These are phyloP conservation scores for Chamaea fasciata DNA, from an alignment of 2,113 vertebrate genomes.

Conservation along the genomic window DNA sequence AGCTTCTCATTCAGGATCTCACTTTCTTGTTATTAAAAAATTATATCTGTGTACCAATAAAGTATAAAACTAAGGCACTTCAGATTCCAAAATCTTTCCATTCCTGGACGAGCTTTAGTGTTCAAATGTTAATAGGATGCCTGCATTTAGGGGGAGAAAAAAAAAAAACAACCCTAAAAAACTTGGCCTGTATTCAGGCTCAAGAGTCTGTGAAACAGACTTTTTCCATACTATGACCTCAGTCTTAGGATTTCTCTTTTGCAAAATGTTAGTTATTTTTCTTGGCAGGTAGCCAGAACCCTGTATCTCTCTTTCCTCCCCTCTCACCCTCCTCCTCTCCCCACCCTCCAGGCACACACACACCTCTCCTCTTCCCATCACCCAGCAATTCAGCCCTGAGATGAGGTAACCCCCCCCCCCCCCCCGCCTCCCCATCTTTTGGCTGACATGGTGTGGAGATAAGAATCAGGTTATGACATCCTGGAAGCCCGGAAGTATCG, in stretches of 20 bases:
- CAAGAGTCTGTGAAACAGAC: slow-evolving; percentile 72
- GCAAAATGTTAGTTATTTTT: slow-evolving; percentile 71
- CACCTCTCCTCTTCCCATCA: neutral
- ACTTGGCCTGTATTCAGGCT: slow-evolving; percentile 58
- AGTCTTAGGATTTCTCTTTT: slow-evolving; percentile 66
- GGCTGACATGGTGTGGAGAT: neutral
- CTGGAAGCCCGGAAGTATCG: neutral
- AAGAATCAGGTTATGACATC: neutral
- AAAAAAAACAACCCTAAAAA: neutral
- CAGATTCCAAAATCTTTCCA: slow-evolving; percentile 66
- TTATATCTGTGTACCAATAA: neutral
- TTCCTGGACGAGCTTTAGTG: slow-evolving; percentile 58
- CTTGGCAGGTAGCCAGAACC: slow-evolving; percentile 60
- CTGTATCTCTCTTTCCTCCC: slow-evolving; percentile 33
- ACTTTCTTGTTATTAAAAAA: slow-evolving; percentile 42
- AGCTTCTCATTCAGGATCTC: slow-evolving; percentile 18
- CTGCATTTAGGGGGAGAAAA: neutral
- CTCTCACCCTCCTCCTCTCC: neutral
- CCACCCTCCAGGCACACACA: neutral
- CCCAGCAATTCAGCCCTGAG: neutral
- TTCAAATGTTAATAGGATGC: slow-evolving; percentile 66
- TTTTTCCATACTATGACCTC: slow-evolving; percentile 76
- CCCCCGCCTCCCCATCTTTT: neutral
- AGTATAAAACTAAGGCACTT: slow-evolving; percentile 41
- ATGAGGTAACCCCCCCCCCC: neutral